A percentile compares a stretch with the other conserved stretches of the same genome.
These are phyloP conservation scores for Forbesichthys papilliferus DNA, from an alignment of 2,113 vertebrate genomes.

Conservation along the genomic window DNA sequence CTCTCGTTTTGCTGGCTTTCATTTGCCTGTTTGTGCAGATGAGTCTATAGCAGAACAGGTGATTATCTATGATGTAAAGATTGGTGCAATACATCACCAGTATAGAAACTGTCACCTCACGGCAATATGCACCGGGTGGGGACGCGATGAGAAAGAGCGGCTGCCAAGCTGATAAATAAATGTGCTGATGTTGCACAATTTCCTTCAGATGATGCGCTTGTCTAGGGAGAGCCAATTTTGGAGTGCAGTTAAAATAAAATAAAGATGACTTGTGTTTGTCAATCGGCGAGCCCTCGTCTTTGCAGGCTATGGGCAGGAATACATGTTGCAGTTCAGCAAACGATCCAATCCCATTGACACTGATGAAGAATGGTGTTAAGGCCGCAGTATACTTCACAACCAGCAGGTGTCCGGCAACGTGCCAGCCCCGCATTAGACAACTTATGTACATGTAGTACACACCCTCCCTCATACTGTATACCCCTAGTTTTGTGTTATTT, in stretches of 20 bases:
- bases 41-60: constrained; percentile 41
- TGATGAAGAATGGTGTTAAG: neutral
- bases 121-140: constrained; percentile 14
- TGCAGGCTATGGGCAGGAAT: neutral
- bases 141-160: constrained; percentile 1
- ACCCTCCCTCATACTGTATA: no score
- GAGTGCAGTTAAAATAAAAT: neutral
- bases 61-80: constrained; percentile 43
- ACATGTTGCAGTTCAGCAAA: constrained; percentile 2
- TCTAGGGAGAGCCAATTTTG: constrained; percentile 34
- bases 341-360: neutral
- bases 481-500: no score
- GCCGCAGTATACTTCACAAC: no score
- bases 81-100: constrained; percentile 44
- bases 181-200: constrained; percentile 28
- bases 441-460: no score
- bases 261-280: constrained; percentile 13
- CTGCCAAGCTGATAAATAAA: constrained; percentile 15
- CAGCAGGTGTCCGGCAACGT: no score
- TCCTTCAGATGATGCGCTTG: constrained; percentile 22
- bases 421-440: no score
- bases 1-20: constrained; percentile 36
- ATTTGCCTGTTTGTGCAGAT: constrained; percentile 40
- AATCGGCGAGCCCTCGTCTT: constrained; percentile 1
- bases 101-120: constrained; percentile 37